Evolutionary conservation across 2,888 invertebrate genomes (phyloP).

Genomic region (Tethea ocularis): DNA sequence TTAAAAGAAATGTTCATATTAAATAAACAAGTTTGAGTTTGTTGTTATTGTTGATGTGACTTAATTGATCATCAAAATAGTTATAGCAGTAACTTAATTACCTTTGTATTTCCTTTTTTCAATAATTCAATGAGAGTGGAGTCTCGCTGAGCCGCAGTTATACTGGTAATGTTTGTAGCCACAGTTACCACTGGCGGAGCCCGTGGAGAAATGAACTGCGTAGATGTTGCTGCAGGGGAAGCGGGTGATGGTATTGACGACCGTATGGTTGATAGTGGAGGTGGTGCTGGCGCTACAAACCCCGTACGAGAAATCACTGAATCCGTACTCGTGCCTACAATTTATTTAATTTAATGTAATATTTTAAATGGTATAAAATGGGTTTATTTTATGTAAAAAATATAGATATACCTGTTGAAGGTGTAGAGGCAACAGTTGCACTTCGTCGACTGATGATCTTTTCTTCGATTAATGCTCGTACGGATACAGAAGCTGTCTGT

Average conservation of each 20-base stretch:
- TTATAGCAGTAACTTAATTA: constrained; percentile 32
- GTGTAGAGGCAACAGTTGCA: constrained; percentile 63
- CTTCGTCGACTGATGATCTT: constrained; percentile 95
- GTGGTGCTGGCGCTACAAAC: constrained; percentile 74
- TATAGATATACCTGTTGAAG: constrained; percentile 49
- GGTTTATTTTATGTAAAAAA: no score
- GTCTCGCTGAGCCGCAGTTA: constrained; percentile 83
- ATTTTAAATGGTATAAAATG: background rate
- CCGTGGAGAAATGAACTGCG: constrained; percentile 74
- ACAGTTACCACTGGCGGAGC: constrained; percentile 68
- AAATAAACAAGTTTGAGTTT: no score
- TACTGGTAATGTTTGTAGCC: constrained; percentile 58
- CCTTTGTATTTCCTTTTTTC: constrained; percentile 87
- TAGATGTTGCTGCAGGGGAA: constrained; percentile 75
- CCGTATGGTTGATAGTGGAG: constrained; percentile 70
- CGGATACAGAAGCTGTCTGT: constrained; percentile 96
- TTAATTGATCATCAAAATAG: constrained; percentile 2
- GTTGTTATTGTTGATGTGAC: constrained; percentile 11
- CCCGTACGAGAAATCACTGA: constrained; percentile 57
- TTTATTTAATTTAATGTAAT: constrained; percentile 11
- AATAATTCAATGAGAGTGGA: constrained; percentile 91
- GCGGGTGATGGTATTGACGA: constrained; percentile 64
- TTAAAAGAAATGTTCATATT: constrained; percentile 13
- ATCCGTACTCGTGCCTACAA: constrained; percentile 58
- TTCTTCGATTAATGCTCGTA: constrained; percentile 95